These are phyloP conservation scores for Xiphophorus hellerii DNA, from an alignment of 2,113 vertebrate genomes.

Conservation along the genomic window DNA sequence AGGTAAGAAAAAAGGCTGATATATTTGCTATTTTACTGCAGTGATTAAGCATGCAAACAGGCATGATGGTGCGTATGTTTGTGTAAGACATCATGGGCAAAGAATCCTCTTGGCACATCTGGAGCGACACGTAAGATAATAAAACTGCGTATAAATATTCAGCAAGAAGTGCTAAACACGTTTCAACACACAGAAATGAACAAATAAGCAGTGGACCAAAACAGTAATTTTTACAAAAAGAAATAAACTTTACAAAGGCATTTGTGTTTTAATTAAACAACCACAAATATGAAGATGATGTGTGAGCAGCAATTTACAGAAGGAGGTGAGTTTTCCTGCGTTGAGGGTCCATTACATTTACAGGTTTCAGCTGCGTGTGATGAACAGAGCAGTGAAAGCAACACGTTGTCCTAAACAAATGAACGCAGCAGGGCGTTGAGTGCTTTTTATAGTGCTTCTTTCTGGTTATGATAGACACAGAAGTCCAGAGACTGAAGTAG, in stretches of 20 bases:
- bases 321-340: not conserved
- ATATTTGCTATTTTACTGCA: conserved; percentile 49
- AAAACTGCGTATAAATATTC: conserved; percentile 52
- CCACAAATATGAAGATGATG: conserved; percentile 46
- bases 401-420: conserved; percentile 8
- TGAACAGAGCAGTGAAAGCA: conserved; percentile 20
- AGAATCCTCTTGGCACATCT: conserved; percentile 66
- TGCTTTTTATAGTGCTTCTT: conserved; percentile 58
- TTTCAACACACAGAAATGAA: conserved; percentile 18
- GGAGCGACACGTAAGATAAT: conserved; percentile 49
- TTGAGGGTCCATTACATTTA: conserved; percentile 20
- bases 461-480: conserved; percentile 36
- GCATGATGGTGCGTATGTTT: conserved; percentile 15
- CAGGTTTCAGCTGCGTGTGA: not conserved
- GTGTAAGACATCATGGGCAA: conserved; percentile 71
- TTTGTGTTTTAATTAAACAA: conserved; percentile 44
- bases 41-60: conserved; percentile 64
- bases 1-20: conserved; percentile 35
- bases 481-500: conserved; percentile 44
- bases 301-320: conserved; percentile 47
- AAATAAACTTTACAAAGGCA: conserved; percentile 44
- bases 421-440: conserved; percentile 35
- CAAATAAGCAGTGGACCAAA: conserved; percentile 8
- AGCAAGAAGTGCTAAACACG: conserved; percentile 23
- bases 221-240: not conserved